Base-by-base conservation (phyloP, 1,140 invertebrate genomes). In the Drusus annulatus region DNA sequence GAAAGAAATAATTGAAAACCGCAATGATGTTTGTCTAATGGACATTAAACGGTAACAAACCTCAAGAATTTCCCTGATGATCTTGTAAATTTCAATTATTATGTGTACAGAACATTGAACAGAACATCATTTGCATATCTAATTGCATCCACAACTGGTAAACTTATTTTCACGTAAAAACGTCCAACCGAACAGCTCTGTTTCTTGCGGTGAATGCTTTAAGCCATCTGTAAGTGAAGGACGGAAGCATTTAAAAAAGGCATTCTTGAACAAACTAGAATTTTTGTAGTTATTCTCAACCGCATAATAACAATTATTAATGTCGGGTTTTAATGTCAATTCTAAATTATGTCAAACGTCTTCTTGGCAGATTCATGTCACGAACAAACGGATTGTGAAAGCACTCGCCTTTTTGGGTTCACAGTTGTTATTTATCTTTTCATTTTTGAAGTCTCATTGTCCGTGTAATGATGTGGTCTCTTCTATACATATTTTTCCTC, bases 281-380 rank as follows among this genome's bases (percentile, higher is more conserved):
- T 45, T 45, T 45, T 45, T 7, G 5, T 60, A 60, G 56, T 17
- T 17, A 19, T 7, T 45, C 16, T 60, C n/a, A 60, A 60, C 56
- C 56, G 56, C 56, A 60, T 17, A 23, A 60, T 60, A 21, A 45
- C 36, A 45, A 60, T 60, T 60, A 60, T 21, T 60, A 60, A 60
- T 60, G 68, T 65, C 25, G 52, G 51, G 73, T 79, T 45, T 79
- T 79, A 73, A 78, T 73, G 63, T 79, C 65, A 50, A 17, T 54
- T 69, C 36, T 79, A 60, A 79, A 79, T 79, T 79, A 79, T 79
- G 78, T 79, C 78, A 79, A 79, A 79, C 25, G 58, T 62, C 19
- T 60, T 60, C 23, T 52, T 31, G 45, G 25, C 28, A 45, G 68
- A 79, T 73, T 25, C 78, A 71, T 69, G 65, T 69, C 65, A 69